Percentiles rank a stretch among this genome's conserved stretches.
Conservation (phyloP, 2,888 invertebrate species). For the Sipha maydis region DNA sequence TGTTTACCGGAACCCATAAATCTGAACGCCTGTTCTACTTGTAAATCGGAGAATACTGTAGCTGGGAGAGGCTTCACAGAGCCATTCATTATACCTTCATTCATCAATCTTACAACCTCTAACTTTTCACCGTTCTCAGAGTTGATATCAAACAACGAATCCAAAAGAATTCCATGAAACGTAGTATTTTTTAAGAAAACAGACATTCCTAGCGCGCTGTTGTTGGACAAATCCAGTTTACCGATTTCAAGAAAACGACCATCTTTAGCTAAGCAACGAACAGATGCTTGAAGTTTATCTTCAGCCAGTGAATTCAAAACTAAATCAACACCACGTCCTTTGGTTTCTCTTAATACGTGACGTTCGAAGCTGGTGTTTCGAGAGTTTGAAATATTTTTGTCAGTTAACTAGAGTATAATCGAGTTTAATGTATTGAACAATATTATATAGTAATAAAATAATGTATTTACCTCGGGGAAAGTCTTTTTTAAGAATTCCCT, state of each 20-base stretch:
- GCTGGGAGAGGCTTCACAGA: conserved; percentile 91
- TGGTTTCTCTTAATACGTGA: conserved; percentile 83
- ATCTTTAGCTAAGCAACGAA: conserved; percentile 90
- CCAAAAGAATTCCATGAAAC: conserved; percentile 96
- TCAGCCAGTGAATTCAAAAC: conserved; percentile 96
- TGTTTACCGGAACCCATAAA: conserved; percentile 98
- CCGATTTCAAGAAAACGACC: conserved; percentile 98
- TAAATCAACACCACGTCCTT: conserved; percentile 91
- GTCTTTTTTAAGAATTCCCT: conserved; percentile 85
- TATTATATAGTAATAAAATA: neutral
- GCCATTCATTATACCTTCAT: conserved; percentile 86
- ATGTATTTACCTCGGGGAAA: conserved; percentile 75
- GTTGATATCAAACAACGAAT: conserved; percentile 85
- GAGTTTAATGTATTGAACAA: neutral
- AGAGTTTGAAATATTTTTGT: conserved; percentile 88
- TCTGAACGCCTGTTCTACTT: conserved; percentile 92
- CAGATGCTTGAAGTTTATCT: conserved; percentile 92
- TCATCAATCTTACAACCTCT: conserved; percentile 80
- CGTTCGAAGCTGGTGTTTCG: conserved; percentile 93
- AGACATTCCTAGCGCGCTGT: conserved; percentile 87
- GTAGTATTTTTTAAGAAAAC: conserved; percentile 94
- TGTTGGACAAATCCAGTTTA: conserved; percentile 94
- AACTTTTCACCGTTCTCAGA: conserved; percentile 75
- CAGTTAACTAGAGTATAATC: conserved; percentile 72
- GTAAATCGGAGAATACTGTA: conserved; percentile 85